phyloP scores from a whole-genome alignment of 2,888 invertebrate genomes.

The Oligia strigilis region DNA sequence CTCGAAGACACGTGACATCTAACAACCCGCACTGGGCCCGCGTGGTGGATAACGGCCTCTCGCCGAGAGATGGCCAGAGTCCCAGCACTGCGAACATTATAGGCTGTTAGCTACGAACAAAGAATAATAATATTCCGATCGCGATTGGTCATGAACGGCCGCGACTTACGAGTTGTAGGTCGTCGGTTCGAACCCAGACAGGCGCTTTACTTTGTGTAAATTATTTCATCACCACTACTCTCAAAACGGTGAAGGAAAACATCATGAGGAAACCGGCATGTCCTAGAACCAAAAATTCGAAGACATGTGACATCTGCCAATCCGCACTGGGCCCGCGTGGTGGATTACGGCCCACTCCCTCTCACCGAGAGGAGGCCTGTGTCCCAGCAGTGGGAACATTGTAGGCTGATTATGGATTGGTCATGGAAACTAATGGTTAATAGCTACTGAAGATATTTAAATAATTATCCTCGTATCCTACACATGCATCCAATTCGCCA shows the following conservation, averaged over 20 bases:
- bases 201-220: too few species aligned
- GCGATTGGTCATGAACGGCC: too few species aligned
- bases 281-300: not conserved
- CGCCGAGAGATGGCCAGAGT: too few species aligned
- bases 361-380: not conserved
- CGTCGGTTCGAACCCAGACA: too few species aligned
- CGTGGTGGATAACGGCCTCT: too few species aligned
- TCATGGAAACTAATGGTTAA: constrained; percentile 1
- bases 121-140: too few species aligned
- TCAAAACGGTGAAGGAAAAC: not conserved
- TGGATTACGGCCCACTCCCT: not conserved
- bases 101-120: too few species aligned
- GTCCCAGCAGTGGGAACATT: not conserved
- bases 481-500: constrained; percentile 12
- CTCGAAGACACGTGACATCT: too few species aligned
- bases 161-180: too few species aligned
- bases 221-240: not conserved
- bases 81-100: too few species aligned
- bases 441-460: not conserved
- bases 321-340: not conserved
- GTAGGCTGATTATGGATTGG: not conserved
- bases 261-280: not conserved
- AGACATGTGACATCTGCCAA: not conserved
- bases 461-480: constrained; percentile 13
- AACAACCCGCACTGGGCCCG: too few species aligned